Percentiles rank a stretch among this genome's conserved stretches.
phyloP scores from a whole-genome alignment of 1,140 invertebrate genomes.

The Monomorium pharaonis region DNA sequence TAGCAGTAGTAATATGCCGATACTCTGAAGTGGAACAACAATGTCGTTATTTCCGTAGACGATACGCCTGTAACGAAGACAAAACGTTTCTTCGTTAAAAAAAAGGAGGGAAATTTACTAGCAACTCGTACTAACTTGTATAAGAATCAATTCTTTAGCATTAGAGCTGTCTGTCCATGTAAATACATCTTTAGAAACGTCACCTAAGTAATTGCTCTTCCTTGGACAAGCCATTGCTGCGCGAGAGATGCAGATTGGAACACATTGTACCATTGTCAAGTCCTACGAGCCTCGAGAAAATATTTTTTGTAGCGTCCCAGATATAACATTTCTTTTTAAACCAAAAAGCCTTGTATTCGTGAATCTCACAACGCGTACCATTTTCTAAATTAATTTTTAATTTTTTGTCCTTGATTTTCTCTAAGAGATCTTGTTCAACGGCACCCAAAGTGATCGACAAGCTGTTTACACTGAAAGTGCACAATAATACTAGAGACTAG shows the following conservation, averaged over 20 bases:
- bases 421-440: slow-evolving; percentile 70
- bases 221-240: slow-evolving; percentile 85
- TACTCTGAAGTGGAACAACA: slow-evolving; percentile 90
- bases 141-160: background rate
- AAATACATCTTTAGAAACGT: slow-evolving; percentile 9
- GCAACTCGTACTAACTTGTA: background rate
- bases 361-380: slow-evolving; percentile 79
- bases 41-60: slow-evolving; percentile 94
- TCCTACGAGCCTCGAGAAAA: slow-evolving; percentile 88
- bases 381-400: slow-evolving; percentile 82
- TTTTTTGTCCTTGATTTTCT: slow-evolving; percentile 73
- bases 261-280: slow-evolving; percentile 88
- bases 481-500: background rate
- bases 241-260: slow-evolving; percentile 86
- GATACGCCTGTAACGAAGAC: slow-evolving; percentile 86
- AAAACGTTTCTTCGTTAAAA: background rate
- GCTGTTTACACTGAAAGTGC: slow-evolving; percentile 30
- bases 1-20: slow-evolving; percentile 89
- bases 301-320: slow-evolving; percentile 87
- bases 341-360: slow-evolving; percentile 85
- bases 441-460: slow-evolving; percentile 47
- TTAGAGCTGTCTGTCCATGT: background rate
- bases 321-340: slow-evolving; percentile 90
- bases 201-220: slow-evolving; percentile 85
- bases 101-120: background rate